Evolutionary conservation across 2,888 invertebrate genomes (phyloP), one percentile per base, ranked within the genome.

Genomic region (Tineola bisselliella): DNA sequence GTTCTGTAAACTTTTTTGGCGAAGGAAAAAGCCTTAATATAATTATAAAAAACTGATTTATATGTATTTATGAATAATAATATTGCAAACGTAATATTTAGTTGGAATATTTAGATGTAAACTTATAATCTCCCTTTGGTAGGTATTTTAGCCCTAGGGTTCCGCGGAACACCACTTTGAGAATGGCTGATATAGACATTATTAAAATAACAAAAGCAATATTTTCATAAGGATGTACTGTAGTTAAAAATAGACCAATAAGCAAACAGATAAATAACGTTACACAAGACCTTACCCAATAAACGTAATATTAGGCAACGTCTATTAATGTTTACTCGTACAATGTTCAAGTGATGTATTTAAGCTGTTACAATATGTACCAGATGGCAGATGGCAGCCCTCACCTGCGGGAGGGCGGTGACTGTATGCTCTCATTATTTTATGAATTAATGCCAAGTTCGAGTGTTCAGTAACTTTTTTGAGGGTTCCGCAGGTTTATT

Each of bases 391-490:
- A 19, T 54, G 54, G 25, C 54, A 18, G 8, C 48, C 25, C 25
- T 54, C 54, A 54, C 54, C 54, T 54, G 54, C 54, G 3, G 10
- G 54, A 25, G 54, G 54, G 54, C 18, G 54, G 54, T 17, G 54
- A 54, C 12, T 54, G 18, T 18, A 54, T 15, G 48, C 48, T 48
- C 48, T 15, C 48, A 48, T 48, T 48, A 48, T 17, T 13, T 48
- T 8, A 17, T 12, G 48, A 48, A 48, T 13, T 15, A 10, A n/a
- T 10, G 48, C 13, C 48, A 48, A 48, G 48, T 17, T 48, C 13
- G 5, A 15, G 13, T 48, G 2, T 48, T n/a, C 15, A 6, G 15
- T n/a, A 5, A 15, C n/a, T 5, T 17, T n/a, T 48, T 17, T 3
- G 48, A 48, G 48, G 38, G 48, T 48, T 48, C 48, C 15, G 48